phyloP scores from a whole-genome alignment of 2,113 vertebrate species.

The Scomber colias region DNA sequence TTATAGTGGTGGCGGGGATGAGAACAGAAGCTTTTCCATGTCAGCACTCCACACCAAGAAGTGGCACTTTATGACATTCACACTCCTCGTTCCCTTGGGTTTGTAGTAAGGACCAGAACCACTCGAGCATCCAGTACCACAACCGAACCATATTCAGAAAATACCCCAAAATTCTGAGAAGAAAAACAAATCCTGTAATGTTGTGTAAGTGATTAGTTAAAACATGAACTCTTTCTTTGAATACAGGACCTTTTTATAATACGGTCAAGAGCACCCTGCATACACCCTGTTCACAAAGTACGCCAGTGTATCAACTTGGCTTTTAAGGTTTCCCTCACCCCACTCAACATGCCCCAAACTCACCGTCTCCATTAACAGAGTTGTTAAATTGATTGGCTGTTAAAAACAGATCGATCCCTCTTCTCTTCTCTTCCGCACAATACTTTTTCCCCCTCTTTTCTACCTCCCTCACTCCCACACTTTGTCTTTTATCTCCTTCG shows the following conservation, averaged over 20 bases:
- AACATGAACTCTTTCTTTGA: conserved; percentile 18
- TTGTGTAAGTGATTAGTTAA: conserved; percentile 27
- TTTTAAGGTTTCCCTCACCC: conserved; percentile 56
- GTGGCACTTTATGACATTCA: conserved; percentile 75
- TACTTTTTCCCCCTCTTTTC: conserved; percentile 39
- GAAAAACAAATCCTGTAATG: conserved; percentile 9
- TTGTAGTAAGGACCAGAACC: conserved; percentile 39
- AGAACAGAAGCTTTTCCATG: conserved; percentile 80
- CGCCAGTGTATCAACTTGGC: conserved; percentile 49
- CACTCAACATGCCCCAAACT: conserved; percentile 63
- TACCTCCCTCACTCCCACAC: conserved; percentile 42
- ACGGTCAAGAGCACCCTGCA: conserved; percentile 35
- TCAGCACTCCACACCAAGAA: conserved; percentile 68
- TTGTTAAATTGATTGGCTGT: conserved; percentile 84
- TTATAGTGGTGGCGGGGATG: conserved; percentile 54
- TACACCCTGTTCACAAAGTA: conserved; percentile 20
- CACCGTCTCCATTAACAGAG: conserved; percentile 82
- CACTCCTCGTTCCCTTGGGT: conserved; percentile 59
- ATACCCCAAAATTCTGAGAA: conserved; percentile 4
- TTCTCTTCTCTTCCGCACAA: conserved; percentile 61
- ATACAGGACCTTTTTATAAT: conserved; percentile 12
- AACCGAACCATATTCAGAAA: conserved; percentile 20
- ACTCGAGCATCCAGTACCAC: not conserved
- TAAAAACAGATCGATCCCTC: conserved; percentile 78
- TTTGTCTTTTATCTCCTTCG: conserved; percentile 55